A percentile compares a stretch with the other conserved stretches of the same genome.
phyloP scores from a whole-genome alignment of 2,888 invertebrate species.

The Hartigia nigra region DNA sequence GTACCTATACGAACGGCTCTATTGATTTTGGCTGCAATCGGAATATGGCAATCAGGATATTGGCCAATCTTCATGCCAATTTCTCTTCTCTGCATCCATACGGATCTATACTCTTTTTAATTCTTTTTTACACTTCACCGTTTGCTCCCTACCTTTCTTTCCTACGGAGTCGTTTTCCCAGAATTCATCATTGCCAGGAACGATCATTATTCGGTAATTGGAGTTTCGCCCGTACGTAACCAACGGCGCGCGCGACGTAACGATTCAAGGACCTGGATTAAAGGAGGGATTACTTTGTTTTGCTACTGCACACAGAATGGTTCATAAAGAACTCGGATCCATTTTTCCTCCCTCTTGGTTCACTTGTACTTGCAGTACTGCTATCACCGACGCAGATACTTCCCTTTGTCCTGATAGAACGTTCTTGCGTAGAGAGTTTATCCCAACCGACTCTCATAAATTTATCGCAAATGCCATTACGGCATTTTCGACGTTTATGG shows the following conservation, averaged over 20 bases:
- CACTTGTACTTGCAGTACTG: neutral
- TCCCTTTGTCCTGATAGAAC: neutral
- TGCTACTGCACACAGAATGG: neutral
- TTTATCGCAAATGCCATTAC: neutral
- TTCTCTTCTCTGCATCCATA: neutral
- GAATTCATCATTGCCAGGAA: neutral
- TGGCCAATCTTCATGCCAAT: neutral
- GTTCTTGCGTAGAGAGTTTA: neutral
- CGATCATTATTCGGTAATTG: neutral
- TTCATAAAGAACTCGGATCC: neutral
- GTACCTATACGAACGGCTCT: constrained; percentile 8
- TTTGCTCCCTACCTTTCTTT: neutral
- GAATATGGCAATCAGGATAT: constrained; percentile 22
- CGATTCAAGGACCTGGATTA: neutral
- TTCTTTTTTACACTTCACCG: neutral
- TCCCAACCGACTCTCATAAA: neutral
- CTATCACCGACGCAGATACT: neutral
- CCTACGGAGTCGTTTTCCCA: neutral
- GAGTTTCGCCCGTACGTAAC: neutral
- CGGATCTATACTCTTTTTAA: neutral
- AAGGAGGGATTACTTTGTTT: neutral
- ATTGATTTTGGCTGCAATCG: constrained; percentile 41
- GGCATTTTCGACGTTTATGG: constrained; percentile 1
- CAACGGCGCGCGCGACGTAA: neutral
- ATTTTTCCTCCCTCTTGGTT: neutral